A percentile compares a stretch with the other conserved stretches of the same genome.
Conservation (phyloP, 2,797 vertebrate genomes). For the Astyanax mexicanus region DNA sequence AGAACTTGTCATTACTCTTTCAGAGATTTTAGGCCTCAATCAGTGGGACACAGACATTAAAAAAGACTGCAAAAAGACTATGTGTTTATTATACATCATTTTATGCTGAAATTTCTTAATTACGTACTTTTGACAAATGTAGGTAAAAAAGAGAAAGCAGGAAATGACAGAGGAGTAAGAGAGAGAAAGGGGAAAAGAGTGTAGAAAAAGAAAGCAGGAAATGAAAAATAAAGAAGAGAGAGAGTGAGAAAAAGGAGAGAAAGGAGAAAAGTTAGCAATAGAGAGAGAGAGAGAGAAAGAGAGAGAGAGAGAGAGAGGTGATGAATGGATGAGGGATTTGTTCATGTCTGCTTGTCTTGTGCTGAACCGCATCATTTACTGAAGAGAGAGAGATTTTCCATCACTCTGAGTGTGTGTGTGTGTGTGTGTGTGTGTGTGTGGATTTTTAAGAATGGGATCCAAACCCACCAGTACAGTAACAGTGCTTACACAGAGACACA, state of each 20-base stretch:
- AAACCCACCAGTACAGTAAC: too few relatives aligned
- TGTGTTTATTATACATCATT: too few relatives aligned
- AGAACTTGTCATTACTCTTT: too few relatives aligned
- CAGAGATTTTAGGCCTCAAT: too few relatives aligned
- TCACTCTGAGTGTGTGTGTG: slow-evolving; percentile 34
- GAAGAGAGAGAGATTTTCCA: slow-evolving; percentile 40
- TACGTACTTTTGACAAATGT: too few relatives aligned
- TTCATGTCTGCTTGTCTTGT: slow-evolving; percentile 53
- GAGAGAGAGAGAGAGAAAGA: neutral
- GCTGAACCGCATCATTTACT: slow-evolving; percentile 56
- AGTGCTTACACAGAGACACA: too few relatives aligned
- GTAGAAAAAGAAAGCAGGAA: slow-evolving; percentile 32
- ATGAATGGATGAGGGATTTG: slow-evolving; percentile 57
- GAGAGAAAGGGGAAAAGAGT: neutral
- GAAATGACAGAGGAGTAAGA: slow-evolving; percentile 53
- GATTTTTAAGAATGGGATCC: slow-evolving; percentile 22
- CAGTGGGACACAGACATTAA: too few relatives aligned
- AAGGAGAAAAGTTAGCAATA: neutral
- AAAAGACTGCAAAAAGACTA: too few relatives aligned
- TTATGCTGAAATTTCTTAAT: too few relatives aligned
- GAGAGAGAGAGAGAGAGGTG: slow-evolving; percentile 27
- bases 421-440: slow-evolving; percentile 44
- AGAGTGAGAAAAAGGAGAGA: slow-evolving; percentile 6
- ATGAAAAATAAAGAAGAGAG: slow-evolving; percentile 30
- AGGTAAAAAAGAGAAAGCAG: neutral